Percentiles rank a stretch among this genome's conserved stretches.
phyloP scores from a whole-genome alignment of 1,140 invertebrate genomes.

The Trichonephila clavata region DNA sequence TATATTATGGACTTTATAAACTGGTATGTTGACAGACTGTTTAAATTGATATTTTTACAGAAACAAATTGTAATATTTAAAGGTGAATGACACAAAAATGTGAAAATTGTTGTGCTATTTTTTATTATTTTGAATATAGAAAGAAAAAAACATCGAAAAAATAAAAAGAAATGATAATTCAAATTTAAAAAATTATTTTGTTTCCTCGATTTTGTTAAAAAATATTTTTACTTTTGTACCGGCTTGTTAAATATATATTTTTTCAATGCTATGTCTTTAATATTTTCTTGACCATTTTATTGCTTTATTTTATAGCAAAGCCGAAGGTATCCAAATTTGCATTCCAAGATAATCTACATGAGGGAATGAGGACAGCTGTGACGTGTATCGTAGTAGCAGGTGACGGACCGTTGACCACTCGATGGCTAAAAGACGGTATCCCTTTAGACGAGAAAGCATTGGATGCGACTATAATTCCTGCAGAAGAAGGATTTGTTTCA shows the following conservation, averaged over 20 bases:
- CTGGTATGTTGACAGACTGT: no score
- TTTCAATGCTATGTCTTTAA: background rate
- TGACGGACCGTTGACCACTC: conserved; percentile 82
- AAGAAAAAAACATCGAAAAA: no score
- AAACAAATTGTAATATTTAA: no score
- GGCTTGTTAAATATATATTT: background rate
- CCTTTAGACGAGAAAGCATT: conserved; percentile 47
- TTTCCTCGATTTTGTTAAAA: background rate
- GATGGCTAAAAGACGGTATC: conserved; percentile 84
- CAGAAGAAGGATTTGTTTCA: conserved; percentile 80
- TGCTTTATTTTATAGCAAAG: conserved; percentile 81
- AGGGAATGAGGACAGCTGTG: conserved; percentile 84
- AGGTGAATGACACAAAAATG: no score
- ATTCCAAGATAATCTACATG: conserved; percentile 84
- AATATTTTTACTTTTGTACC: background rate
- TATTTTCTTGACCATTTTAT: no score
- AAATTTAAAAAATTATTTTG: no score
- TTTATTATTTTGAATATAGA: no score
- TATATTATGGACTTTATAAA: no score
- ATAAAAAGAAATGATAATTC: no score
- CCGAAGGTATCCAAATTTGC: conserved; percentile 85
- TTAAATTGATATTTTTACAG: no score
- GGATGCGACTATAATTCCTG: conserved; percentile 74
- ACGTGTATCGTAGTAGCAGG: conserved; percentile 80
- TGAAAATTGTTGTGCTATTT: no score